Percentiles rank a stretch among this genome's conserved stretches.
Conservation (phyloP, 2,797 vertebrate species). For the Morelia viridis region DNA sequence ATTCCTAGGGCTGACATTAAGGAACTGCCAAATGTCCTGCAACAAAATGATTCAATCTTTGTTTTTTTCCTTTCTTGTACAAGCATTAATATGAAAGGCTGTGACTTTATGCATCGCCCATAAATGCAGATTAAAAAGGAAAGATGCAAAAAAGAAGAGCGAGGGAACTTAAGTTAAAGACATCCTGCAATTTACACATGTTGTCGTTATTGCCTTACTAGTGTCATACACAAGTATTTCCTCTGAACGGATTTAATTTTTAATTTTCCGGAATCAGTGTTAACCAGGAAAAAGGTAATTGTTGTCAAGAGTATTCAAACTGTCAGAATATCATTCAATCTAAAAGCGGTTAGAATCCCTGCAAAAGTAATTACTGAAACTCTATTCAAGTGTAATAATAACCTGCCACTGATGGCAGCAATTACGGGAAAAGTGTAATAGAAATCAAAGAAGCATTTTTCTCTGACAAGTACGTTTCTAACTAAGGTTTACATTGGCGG, state of each 20-base stretch:
- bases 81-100: not conserved
- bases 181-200: constrained; percentile 73
- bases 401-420: constrained; percentile 85
- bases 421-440: constrained; percentile 81
- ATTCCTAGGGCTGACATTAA: not conserved
- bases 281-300: constrained; percentile 82
- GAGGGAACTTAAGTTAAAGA: constrained; percentile 69
- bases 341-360: constrained; percentile 81
- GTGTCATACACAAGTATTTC: constrained; percentile 75
- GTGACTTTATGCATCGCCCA: constrained; percentile 43
- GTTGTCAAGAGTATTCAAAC: constrained; percentile 82
- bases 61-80: not conserved
- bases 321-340: constrained; percentile 84
- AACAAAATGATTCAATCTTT: not conserved
- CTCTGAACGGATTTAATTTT: constrained; percentile 79
- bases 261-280: constrained; percentile 80
- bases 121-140: constrained; percentile 43
- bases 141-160: constrained; percentile 61
- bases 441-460: constrained; percentile 84
- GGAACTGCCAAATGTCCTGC: not conserved
- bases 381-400: constrained; percentile 88
- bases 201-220: constrained; percentile 71
- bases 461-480: constrained; percentile 82
- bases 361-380: constrained; percentile 83
- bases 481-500: constrained; percentile 78